These are phyloP conservation scores for Chionis minor DNA, from an alignment of 2,113 vertebrate genomes.

Conservation along the genomic window DNA sequence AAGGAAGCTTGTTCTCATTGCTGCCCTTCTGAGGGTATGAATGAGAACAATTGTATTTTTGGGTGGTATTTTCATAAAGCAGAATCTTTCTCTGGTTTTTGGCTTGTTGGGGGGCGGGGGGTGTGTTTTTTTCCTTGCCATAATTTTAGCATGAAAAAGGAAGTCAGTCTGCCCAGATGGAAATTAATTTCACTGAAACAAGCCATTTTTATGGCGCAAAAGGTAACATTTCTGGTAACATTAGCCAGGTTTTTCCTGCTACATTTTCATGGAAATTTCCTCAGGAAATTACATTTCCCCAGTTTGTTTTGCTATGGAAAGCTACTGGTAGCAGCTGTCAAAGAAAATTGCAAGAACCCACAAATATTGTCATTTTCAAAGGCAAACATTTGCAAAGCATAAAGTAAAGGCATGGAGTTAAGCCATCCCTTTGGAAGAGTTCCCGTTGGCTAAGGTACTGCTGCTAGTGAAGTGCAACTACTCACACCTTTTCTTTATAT, in stretches of 20 bases:
- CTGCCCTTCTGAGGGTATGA: background rate
- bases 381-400: constrained; percentile 62
- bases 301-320: constrained; percentile 44
- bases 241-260: background rate
- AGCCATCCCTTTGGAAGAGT: constrained; percentile 48
- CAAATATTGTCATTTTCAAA: constrained; percentile 63
- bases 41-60: background rate
- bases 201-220: background rate
- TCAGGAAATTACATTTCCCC: background rate
- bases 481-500: constrained; percentile 12
- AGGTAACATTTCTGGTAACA: background rate
- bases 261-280: constrained; percentile 36
- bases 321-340: constrained; percentile 48
- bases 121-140: background rate
- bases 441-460: background rate
- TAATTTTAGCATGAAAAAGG: background rate
- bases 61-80: background rate
- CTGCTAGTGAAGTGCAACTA: background rate
- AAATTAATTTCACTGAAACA: background rate
- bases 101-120: background rate
- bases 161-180: background rate
- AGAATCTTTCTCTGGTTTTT: background rate
- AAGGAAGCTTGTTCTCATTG: background rate
- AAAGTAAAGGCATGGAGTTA: constrained; percentile 36
- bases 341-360: constrained; percentile 49